A percentile compares a stretch with the other conserved stretches of the same genome.
These are phyloP conservation scores for Eupithecia pulchellata DNA, from an alignment of 2,888 invertebrate species.

Conservation along the genomic window DNA sequence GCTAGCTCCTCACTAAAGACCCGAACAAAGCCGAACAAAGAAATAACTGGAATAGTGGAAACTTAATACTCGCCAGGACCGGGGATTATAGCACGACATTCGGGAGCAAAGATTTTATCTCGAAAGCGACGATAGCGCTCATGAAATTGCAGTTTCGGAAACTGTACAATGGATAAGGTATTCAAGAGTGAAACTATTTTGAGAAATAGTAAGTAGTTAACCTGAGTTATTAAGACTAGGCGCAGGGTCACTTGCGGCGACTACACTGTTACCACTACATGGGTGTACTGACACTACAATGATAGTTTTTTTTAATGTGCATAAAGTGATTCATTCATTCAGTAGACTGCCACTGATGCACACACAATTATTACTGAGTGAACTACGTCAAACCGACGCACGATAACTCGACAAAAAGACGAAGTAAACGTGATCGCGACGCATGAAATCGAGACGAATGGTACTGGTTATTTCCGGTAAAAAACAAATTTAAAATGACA, in stretches of 20 bases:
- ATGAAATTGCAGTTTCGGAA: slow-evolving; percentile 8
- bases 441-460: no score
- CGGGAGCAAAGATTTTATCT: slow-evolving; percentile 27
- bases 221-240: neutral
- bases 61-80: slow-evolving; percentile 46
- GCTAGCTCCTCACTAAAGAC: slow-evolving; percentile 16
- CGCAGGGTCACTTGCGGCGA: neutral
- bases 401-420: no score
- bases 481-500: neutral
- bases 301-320: no score
- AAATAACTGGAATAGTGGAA: slow-evolving; percentile 59
- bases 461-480: no score
- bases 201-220: neutral
- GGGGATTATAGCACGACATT: slow-evolving; percentile 31
- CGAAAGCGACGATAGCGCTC: slow-evolving; percentile 19
- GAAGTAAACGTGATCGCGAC: no score
- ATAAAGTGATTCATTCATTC: no score
- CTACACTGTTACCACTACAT: neutral
- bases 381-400: no score
- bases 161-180: slow-evolving; percentile 11
- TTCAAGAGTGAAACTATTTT: slow-evolving; percentile 5
- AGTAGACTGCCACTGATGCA: neutral
- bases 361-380: neutral
- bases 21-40: slow-evolving; percentile 49
- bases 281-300: no score